Base-by-base conservation (phyloP, 2,113 vertebrate species). In the Maccullochella peelii region DNA sequence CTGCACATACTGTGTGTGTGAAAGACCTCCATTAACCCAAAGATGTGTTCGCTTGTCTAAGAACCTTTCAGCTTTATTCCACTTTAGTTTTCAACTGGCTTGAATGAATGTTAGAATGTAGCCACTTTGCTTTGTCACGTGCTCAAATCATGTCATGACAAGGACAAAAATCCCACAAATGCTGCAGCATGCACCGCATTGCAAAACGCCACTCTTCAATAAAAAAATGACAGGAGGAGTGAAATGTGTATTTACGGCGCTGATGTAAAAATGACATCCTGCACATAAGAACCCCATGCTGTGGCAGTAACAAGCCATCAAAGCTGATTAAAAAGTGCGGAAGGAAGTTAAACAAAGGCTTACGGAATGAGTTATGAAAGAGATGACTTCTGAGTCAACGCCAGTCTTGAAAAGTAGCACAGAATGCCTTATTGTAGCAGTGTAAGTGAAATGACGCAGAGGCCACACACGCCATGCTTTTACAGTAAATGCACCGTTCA, bases 381-480 rank as follows among this genome's bases (percentile, higher is more conserved):
- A 55, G 38, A 44, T 63, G 33, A 40, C 38, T 70, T 83, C 50
- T 62, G 68, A 72, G 27, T 55, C 20, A 2, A 36, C 36, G 52
- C 58, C 57, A 49, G 8, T 70, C 58, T 52, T 21, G 16, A 44
- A 38, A 54, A 52, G 44, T 18, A 59, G 49, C 11, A 11, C 27
- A 36, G 52, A 62, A n/a, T 30, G 49, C 61, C 36, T 69, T 0
- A 1, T 14, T 7, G 44, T 38, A 30, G 70, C 63, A 8, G 79
- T 47, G 69, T 33, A 61, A 62, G 49, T 70, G 72, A 75, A 65
- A 55, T 8, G 42, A 68, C 47, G n/a, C 44, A 66, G 20, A 75
- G 36, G 76, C 11, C 61, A 23, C 11, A 44, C 83, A 86, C 70
- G 12, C 40, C 87, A 84, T 90, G 90, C 91, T 72, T 40, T 70